Evolutionary conservation across 2,113 vertebrate species (phyloP), one percentile per base, ranked within the genome.

Genomic region (Argyrosomus japonicus): DNA sequence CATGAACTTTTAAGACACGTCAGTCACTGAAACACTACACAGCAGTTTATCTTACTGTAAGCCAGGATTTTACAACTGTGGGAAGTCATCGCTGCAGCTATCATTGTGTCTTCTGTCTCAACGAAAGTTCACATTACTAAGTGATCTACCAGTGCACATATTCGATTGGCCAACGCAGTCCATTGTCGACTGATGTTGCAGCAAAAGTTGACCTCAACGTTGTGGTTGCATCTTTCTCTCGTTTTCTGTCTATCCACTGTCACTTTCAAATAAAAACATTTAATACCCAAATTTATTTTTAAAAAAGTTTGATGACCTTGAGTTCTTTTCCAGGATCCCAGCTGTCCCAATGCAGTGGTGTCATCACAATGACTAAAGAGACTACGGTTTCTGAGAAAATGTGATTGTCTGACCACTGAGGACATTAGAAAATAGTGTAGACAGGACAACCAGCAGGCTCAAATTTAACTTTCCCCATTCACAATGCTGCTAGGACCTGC

Each of bases 1-100:
- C 68, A 23, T 6, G 19, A 68, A 48, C 67, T 76, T 40, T 29
- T 62, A 75, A 56, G 36, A 67, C 23, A 80, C 67, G 13, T 71
- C 48, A 13, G 29, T 29, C 1, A 0, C 57, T 11, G 40, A 78
- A 43, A 74, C 58, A 50, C 40, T 7, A 51, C 50, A 6, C 75
- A 77, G 53, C 40, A n/a, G 56, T 82, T 68, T 50, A 18, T 82
- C 51, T 36, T 4, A 62, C 50, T 17, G 61, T 43, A 21, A 68
- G 45, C 32, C 17, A 2, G n/a, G 27, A 48, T 45, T 74, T 79
- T 47, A 68, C 32, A 32, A 51, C 60, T 61, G 36, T 47, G 23
- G 48, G 25, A 75, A 47, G 10, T 43, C 13, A 6, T 65, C 21
- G 0, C 6, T 0, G 48, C 45, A 2, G 27, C 54, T 40, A 56